Percentiles rank a stretch among this genome's conserved stretches.
Evolutionary conservation across 1,140 invertebrate genomes (phyloP).

Genomic region (Oedothorax gibbosus): DNA sequence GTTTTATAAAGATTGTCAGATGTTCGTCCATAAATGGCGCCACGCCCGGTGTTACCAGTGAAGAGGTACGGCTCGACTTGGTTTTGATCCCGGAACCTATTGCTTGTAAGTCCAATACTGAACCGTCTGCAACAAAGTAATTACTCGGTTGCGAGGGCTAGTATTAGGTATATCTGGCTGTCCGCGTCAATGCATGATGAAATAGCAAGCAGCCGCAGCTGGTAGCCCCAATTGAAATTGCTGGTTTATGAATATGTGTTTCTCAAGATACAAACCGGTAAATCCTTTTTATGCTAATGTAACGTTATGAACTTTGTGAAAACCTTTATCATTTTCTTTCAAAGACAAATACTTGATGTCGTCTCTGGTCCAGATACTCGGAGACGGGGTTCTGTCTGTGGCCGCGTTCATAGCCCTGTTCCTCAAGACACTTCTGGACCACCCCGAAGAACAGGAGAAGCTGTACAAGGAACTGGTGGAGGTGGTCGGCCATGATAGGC

Average conservation of each 20-base stretch:
- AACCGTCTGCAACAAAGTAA: too few relatives aligned
- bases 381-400: background rate
- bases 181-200: background rate
- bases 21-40: too few relatives aligned
- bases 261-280: background rate
- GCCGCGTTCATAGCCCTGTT: background rate
- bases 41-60: too few relatives aligned
- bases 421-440: background rate
- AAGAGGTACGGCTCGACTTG: too few relatives aligned
- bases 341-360: background rate
- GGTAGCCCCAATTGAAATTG: background rate
- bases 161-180: too few relatives aligned
- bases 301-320: background rate
- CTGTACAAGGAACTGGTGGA: slow-evolving; percentile 12
- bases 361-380: background rate
- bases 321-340: background rate
- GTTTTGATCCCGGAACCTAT: too few relatives aligned
- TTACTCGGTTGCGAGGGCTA: too few relatives aligned
- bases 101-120: too few relatives aligned
- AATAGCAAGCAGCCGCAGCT: background rate
- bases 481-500: background rate
- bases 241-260: background rate
- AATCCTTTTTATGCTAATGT: background rate
- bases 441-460: slow-evolving; percentile 31
- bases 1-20: too few relatives aligned